Evolutionary conservation across 2,113 vertebrate species (phyloP).

Genomic region (Setophaga kirtlandii): DNA sequence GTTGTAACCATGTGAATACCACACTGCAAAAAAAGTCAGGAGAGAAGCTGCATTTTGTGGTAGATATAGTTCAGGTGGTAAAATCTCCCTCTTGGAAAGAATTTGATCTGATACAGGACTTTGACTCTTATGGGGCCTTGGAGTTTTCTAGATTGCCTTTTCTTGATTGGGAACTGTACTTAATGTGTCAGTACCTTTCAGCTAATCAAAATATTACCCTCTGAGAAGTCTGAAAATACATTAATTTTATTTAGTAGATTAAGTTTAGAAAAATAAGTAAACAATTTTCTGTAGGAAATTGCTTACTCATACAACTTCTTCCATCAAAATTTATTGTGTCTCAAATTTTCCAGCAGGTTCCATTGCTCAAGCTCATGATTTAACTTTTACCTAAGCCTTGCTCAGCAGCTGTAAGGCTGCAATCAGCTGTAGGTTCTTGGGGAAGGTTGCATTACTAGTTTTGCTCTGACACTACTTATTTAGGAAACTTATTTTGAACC

Average conservation of each 20-base stretch:
- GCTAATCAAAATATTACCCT: neutral
- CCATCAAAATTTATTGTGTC: neutral
- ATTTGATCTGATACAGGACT: neutral
- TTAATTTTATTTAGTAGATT: neutral
- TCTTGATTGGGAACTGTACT: neutral
- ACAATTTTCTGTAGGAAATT: neutral
- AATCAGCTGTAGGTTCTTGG: neutral
- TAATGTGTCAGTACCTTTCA: neutral
- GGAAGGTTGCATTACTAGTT: neutral
- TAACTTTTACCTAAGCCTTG: neutral
- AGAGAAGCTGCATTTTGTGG: neutral
- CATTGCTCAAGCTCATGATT: neutral
- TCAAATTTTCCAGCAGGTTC: neutral
- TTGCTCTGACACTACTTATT: neutral
- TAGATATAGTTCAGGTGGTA: neutral
- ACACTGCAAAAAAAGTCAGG: neutral
- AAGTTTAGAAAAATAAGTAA: neutral
- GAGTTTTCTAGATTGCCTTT: neutral
- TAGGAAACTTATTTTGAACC: neutral
- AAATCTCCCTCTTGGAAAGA: neutral
- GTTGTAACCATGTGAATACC: neutral
- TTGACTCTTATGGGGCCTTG: neutral
- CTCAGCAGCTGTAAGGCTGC: neutral
- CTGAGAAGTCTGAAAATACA: neutral
- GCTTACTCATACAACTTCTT: neutral